Base-by-base conservation (phyloP, 1,140 invertebrate genomes). In the Arctopsyche grandis region DNA sequence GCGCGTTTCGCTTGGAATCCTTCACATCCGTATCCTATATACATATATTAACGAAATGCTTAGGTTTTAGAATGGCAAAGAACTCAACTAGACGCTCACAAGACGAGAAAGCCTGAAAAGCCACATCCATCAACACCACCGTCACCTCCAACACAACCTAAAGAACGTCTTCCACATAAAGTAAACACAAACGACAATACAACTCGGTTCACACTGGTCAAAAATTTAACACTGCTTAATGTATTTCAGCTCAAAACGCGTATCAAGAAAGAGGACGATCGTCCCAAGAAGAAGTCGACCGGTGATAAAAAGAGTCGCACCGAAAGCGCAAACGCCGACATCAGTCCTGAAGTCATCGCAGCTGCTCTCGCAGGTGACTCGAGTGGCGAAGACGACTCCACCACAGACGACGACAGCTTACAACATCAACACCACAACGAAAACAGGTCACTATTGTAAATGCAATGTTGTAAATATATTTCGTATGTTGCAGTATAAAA, bases 61-160 rank as follows among this genome's bases (percentile, higher is more conserved):
- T 66, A 88, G 87, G 87, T 88, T 3, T 52, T 88, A 22, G 87
- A 88, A 74, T 88, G 87, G 87, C 87, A 88, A 60, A 85, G 86
- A 14, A 85, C 86, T 0, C 87, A 88, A 81, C 78, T 88, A 44
- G 85, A 77, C 19, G 60, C 74, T 10, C 63, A 81, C 43, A 76
- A 83, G 16, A 19, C 63, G 16, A 21, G 73, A n/a, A 60, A 75
- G 14, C 60, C 63, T 12, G 76, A 78, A 4, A 79, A 75, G 56
- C 29, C 48, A n/a, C 66, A 63, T 0, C 79, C 75, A 10, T 21
- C 75, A 9, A 71, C 79, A 9, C 75, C 79, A 9, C 79, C 75
- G 9, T 66, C 79, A 76, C 84, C 85, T 78, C 85, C 86, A 21
- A 84, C 85, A 56, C 85, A 84, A 63, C 83, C 84, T 19, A 86